Conservation (phyloP, 2,888 invertebrate species). For the Amphipoea oculea region DNA sequence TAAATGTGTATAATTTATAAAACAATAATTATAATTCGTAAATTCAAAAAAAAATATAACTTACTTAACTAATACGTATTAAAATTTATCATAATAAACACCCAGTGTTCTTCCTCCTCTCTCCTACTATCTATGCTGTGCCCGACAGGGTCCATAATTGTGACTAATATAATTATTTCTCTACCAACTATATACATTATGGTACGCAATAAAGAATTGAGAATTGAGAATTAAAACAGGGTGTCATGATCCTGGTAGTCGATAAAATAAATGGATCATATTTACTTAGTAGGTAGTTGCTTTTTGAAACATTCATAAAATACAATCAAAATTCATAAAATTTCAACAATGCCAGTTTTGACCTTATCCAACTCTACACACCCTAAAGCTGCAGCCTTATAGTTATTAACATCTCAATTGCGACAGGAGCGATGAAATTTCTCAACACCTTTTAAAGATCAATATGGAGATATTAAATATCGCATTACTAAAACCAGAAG, state of each 20-base stretch:
- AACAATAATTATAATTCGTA: no score
- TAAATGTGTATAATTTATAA: no score
- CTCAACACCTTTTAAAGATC: slow-evolving; percentile 49
- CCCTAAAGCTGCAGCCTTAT: slow-evolving; percentile 20
- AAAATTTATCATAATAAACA: no score
- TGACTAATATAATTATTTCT: no score
- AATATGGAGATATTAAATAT: slow-evolving; percentile 52
- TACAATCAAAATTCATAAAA: slow-evolving; percentile 12
- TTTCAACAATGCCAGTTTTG: slow-evolving; percentile 9
- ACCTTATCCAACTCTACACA: slow-evolving; percentile 24
- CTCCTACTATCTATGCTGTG: no score
- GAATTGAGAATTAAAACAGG: no score
- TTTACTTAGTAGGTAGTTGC: not conserved
- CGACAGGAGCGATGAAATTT: slow-evolving; percentile 44
- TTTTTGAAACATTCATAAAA: slow-evolving; percentile 18
- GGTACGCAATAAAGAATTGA: no score
- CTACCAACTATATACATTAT: no score
- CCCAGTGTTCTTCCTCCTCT: no score
- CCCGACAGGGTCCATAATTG: no score
- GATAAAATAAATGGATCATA: not conserved
- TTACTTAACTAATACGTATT: no score
- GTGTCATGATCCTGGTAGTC: not conserved
- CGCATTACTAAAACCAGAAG: slow-evolving; percentile 56
- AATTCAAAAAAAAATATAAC: no score
- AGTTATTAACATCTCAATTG: slow-evolving; percentile 41